Evolutionary conservation across 2,888 invertebrate genomes (phyloP).

Genomic region (Colletes collaris): DNA sequence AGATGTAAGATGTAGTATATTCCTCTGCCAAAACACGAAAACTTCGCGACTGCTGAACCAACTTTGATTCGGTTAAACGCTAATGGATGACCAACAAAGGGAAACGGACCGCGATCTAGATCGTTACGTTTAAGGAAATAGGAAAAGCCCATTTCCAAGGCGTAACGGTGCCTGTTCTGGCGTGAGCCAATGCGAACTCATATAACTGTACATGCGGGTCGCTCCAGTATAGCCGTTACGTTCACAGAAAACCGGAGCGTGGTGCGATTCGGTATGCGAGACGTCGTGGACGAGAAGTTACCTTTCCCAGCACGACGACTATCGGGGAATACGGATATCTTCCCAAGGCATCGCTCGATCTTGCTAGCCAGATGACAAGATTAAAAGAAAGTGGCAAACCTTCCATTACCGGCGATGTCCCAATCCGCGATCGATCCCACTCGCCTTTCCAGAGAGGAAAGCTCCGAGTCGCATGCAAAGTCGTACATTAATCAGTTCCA

Average conservation of each 20-base stretch:
- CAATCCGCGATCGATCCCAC: conserved; percentile 2
- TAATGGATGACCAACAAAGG: conserved; percentile 46
- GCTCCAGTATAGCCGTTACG: conserved; percentile 16
- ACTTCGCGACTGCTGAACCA: too few relatives aligned
- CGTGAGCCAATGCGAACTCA: conserved; percentile 1
- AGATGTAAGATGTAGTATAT: too few relatives aligned
- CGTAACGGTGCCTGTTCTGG: conserved; percentile 26
- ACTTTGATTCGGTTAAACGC: neutral
- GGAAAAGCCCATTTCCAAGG: conserved; percentile 45
- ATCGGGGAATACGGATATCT: conserved; percentile 42
- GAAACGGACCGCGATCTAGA: conserved; percentile 13
- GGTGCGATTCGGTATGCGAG: conserved; percentile 49
- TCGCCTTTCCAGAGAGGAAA: conserved; percentile 6
- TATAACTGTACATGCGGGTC: conserved; percentile 16
- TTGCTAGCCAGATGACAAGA: conserved; percentile 20
- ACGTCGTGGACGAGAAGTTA: conserved; percentile 33
- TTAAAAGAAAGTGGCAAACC: conserved; percentile 28
- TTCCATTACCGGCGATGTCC: neutral
- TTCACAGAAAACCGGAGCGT: neutral
- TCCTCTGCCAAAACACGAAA: too few relatives aligned
- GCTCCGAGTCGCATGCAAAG: too few relatives aligned
- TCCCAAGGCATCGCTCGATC: conserved; percentile 9
- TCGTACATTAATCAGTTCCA: too few relatives aligned
- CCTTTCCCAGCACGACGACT: conserved; percentile 30
- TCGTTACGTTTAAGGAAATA: conserved; percentile 43